A percentile compares a stretch with the other conserved stretches of the same genome.
These are phyloP conservation scores for Podarcis raffonei DNA, from an alignment of 2,113 vertebrate genomes.

Conservation along the genomic window DNA sequence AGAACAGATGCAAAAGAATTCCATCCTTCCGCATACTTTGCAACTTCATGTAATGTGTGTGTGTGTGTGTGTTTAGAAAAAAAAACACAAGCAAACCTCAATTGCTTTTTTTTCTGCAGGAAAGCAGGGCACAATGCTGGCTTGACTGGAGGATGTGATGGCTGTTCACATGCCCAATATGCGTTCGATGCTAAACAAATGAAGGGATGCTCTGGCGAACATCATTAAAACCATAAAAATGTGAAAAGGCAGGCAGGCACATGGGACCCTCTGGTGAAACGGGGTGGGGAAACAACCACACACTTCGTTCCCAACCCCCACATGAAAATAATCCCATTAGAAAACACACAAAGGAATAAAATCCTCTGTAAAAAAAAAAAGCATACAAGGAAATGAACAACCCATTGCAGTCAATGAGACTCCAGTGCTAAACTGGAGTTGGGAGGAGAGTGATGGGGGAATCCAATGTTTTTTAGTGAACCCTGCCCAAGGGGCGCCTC, in stretches of 20 bases:
- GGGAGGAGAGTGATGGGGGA: neutral
- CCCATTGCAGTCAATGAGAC: slow-evolving; percentile 40
- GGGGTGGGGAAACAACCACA: slow-evolving; percentile 40
- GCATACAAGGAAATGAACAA: slow-evolving; percentile 45
- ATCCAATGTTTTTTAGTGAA: neutral
- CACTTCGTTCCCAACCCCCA: slow-evolving; percentile 40
- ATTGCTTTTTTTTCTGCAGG: slow-evolving; percentile 56
- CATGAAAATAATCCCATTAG: slow-evolving; percentile 37
- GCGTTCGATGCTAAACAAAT: slow-evolving; percentile 68
- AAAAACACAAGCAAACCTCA: slow-evolving; percentile 56
- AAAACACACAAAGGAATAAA: slow-evolving; percentile 31
- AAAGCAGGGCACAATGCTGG: slow-evolving; percentile 65
- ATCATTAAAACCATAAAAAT: slow-evolving; percentile 71
- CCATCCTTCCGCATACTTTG: slow-evolving; percentile 32
- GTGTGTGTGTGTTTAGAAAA: neutral
- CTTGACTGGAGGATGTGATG: slow-evolving; percentile 71
- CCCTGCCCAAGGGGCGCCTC: neutral
- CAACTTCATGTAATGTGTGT: neutral
- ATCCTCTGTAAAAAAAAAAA: slow-evolving; percentile 40
- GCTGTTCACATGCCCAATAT: slow-evolving; percentile 64
- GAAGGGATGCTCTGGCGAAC: slow-evolving; percentile 73
- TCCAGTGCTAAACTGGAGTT: neutral
- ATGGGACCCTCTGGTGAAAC: slow-evolving; percentile 37
- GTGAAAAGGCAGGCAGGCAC: slow-evolving; percentile 68
- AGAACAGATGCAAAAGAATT: slow-evolving; percentile 58